Base-by-base conservation (phyloP, 2,113 vertebrate species). In the Macrotis lagotis region DNA sequence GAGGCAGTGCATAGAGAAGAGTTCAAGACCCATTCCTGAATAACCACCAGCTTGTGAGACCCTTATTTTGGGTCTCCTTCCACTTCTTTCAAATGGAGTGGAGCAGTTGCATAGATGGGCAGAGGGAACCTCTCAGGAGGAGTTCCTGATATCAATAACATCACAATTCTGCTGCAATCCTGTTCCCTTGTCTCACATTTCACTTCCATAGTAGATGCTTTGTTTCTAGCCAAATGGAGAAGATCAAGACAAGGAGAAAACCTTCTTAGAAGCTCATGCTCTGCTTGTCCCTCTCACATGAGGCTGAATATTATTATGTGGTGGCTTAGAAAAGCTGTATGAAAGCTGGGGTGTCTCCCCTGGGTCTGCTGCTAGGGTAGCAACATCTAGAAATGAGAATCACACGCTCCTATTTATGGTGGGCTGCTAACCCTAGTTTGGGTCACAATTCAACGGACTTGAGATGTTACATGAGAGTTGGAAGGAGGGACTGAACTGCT, bases 301-400 rank as follows among this genome's bases (percentile, higher is more conserved):
- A 0, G 28, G 25, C 24, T 91, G 5, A 0, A 24, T 83, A 9
- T 6, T 7, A 25, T 44, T 50, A 6, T 66, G 91, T 90, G 47
- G 89, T n/a, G 89, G 49, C 90, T 66, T 50, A 90, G 95, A 44
- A 47, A 59, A 94, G 48, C 88, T 26, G 11, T 26, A n/a, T 89
- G 88, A 52, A 25, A 92, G 50, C 48, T 52, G 51, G 0, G 50
- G 53, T 48, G 5, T 12, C 53, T 49, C 31, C 3, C 74, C 49
- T 51, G 49, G 91, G 83, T 55, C 51, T 49, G 93, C n/a, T n/a
- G n/a, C n/a, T n/a, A 74, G 1, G 2, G 0, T 8, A 51, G 48
- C 26, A 31, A 91, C 50, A 25, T 16, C 93, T 66, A 51, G 89
- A 51, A n/a, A 59, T 50, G 25, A 2, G 37, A 12, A 11, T 52